Evolutionary conservation across 2,797 vertebrate genomes (phyloP).

Genomic region (Betta splendens): DNA sequence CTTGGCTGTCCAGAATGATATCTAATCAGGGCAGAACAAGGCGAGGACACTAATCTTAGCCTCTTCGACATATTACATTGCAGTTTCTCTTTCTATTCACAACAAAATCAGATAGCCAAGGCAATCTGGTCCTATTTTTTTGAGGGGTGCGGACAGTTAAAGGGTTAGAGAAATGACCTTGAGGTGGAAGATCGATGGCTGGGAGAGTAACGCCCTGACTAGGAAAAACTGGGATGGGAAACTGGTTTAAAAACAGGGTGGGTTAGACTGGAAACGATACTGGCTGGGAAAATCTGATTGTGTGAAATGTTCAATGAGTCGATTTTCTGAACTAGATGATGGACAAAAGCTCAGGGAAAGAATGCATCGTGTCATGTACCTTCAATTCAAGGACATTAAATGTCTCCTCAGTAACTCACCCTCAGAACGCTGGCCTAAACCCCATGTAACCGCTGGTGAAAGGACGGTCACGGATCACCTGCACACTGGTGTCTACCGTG

Average conservation of each 20-base stretch:
- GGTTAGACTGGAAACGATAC: conserved; percentile 21
- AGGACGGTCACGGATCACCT: conserved; percentile 3
- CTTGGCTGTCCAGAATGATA: conserved; percentile 12
- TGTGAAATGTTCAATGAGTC: neutral
- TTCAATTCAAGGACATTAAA: too few relatives aligned
- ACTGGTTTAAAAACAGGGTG: conserved; percentile 15
- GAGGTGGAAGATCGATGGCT: conserved; percentile 32
- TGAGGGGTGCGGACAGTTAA: conserved; percentile 36
- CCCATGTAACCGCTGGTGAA: conserved; percentile 3
- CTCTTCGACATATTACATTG: conserved; percentile 41
- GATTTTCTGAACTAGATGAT: too few relatives aligned
- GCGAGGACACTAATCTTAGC: conserved; percentile 17
- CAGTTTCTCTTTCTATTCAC: conserved; percentile 44
- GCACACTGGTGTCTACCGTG: conserved; percentile 18
- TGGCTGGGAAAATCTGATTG: neutral
- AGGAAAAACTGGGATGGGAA: conserved; percentile 42
- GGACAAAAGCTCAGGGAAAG: too few relatives aligned
- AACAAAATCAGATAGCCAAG: conserved; percentile 11
- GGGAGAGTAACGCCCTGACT: conserved; percentile 33
- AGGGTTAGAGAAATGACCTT: conserved; percentile 40
- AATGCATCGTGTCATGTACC: too few relatives aligned
- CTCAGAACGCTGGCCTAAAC: conserved; percentile 1
- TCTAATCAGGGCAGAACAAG: conserved; percentile 27
- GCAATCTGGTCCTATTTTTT: conserved; percentile 38
- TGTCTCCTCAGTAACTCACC: neutral